phyloP scores from a whole-genome alignment of 2,797 vertebrate genomes.

The Anabacerthia variegaticeps region DNA sequence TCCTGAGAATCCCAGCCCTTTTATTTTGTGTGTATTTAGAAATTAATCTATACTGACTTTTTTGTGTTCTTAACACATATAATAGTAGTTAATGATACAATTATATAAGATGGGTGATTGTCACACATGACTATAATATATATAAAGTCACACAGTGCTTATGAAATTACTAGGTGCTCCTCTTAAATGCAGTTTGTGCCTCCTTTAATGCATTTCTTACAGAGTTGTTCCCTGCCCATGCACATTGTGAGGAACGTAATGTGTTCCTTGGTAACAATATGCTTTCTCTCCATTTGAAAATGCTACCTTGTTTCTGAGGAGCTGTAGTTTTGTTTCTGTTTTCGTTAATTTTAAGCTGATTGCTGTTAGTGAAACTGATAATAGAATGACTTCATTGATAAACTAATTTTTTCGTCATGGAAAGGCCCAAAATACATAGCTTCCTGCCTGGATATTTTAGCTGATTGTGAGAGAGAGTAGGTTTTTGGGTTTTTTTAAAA shows the following conservation, averaged over 20 bases:
- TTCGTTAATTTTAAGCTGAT: constrained; percentile 11
- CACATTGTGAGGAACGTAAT: neutral
- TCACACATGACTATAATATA: neutral
- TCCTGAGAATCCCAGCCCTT: neutral
- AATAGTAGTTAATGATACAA: neutral
- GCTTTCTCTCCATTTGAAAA: neutral
- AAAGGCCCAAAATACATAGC: neutral
- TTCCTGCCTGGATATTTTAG: neutral
- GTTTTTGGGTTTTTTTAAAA: neutral
- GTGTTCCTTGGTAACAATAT: neutral
- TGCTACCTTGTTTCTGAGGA: neutral
- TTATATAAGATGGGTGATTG: neutral
- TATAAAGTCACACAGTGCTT: neutral
- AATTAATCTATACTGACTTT: neutral
- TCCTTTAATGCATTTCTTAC: neutral
- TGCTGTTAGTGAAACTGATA: neutral
- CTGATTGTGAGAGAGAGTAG: neutral
- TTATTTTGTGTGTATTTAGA: neutral
- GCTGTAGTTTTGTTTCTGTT: neutral
- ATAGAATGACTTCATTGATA: neutral
- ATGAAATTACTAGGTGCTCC: neutral
- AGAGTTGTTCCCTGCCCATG: neutral
- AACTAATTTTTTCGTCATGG: neutral
- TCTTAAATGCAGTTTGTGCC: neutral
- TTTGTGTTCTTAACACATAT: neutral